Percentiles rank a stretch among this genome's conserved stretches.
Evolutionary conservation across 2,797 vertebrate species (phyloP).

Genomic region (Tinamus major): DNA sequence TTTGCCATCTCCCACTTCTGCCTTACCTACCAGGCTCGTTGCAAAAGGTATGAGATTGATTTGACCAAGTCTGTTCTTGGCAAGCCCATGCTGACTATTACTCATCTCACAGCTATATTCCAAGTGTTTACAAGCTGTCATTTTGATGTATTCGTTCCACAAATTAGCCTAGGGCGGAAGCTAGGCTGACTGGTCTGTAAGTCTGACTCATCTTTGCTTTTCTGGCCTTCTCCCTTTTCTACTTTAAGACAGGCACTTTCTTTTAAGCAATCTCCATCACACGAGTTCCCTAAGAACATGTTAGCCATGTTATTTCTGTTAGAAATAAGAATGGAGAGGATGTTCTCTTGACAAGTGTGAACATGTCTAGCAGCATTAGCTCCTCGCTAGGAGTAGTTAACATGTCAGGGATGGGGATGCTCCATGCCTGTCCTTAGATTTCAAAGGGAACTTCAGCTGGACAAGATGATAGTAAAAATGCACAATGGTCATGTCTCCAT

Average conservation of each 20-base stretch:
- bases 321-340: background rate
- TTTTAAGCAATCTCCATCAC: background rate
- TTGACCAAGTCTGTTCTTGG: background rate
- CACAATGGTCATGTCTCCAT: background rate
- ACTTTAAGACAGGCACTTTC: background rate
- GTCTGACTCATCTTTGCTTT: background rate
- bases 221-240: background rate
- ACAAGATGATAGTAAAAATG: background rate
- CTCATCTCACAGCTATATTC: background rate
- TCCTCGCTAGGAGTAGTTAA: background rate
- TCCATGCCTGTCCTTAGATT: background rate
- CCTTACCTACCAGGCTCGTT: background rate
- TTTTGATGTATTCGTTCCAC: background rate
- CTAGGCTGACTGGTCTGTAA: background rate
- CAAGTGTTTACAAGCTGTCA: background rate
- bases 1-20: background rate
- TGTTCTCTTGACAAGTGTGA: background rate
- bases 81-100: background rate
- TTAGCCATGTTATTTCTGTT: background rate
- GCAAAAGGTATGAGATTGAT: background rate
- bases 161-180: background rate
- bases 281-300: background rate
- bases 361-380: background rate
- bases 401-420: background rate
- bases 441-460: background rate